A percentile compares a stretch with the other conserved stretches of the same genome.
Conservation (phyloP, 2,888 invertebrate genomes). For the Empis stercorea region DNA sequence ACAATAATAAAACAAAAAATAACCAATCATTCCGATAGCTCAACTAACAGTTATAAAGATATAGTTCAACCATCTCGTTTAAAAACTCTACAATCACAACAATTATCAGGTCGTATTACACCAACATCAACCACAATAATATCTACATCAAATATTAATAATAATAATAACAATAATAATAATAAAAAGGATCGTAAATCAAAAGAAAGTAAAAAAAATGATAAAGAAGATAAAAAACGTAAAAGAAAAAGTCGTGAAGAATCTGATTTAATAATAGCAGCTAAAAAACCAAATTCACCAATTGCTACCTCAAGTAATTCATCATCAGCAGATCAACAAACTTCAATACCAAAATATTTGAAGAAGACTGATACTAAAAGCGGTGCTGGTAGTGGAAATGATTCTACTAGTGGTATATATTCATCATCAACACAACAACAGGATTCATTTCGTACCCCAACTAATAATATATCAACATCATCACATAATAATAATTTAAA, state of each 20-base stretch:
- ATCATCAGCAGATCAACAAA: conserved; percentile 12
- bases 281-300: neutral
- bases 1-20: neutral
- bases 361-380: too few relatives aligned
- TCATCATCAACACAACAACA: too few relatives aligned
- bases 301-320: neutral
- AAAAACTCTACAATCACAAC: neutral
- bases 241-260: conserved; percentile 17
- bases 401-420: too few relatives aligned
- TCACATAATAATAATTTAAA: neutral
- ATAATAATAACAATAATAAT: conserved; percentile 34
- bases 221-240: conserved; percentile 48
- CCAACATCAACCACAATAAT: conserved; percentile 7
- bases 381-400: too few relatives aligned
- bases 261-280: neutral
- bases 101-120: neutral
- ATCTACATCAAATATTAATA: conserved; percentile 13
- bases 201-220: conserved; percentile 39
- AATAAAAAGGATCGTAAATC: conserved; percentile 44
- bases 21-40: conserved; percentile 27
- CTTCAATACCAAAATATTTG: neutral
- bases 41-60: conserved; percentile 29
- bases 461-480: too few relatives aligned
- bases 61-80: neutral
- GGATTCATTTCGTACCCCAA: too few relatives aligned